Evolutionary conservation across 2,113 vertebrate genomes (phyloP).

Genomic region (Stegostoma tigrinum): DNA sequence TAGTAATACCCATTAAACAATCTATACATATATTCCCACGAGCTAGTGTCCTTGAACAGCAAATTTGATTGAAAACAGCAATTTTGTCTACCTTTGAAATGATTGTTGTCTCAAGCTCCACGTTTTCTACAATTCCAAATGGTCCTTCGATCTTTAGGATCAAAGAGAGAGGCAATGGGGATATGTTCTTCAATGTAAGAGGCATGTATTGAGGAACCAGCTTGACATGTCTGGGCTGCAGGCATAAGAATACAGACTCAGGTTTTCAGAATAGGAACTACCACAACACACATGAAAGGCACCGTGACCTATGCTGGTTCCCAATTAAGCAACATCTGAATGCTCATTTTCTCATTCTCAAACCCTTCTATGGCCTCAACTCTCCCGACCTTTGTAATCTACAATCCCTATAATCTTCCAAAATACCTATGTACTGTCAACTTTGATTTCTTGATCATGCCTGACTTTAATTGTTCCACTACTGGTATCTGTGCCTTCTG

Average conservation of each 20-base stretch:
- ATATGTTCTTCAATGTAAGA: constrained; percentile 66
- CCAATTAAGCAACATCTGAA: background rate
- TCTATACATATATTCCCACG: background rate
- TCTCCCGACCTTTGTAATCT: background rate
- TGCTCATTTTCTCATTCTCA: background rate
- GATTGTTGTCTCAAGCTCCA: background rate
- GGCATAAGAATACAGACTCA: background rate
- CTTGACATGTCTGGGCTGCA: constrained; percentile 50
- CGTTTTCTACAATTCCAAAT: constrained; percentile 52
- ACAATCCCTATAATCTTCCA: background rate
- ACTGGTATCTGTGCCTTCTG: background rate
- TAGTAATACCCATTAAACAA: background rate
- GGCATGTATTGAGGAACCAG: constrained; percentile 57
- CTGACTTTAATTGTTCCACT: background rate
- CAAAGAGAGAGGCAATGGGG: constrained; percentile 57
- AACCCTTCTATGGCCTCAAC: background rate
- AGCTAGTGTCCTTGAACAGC: background rate
- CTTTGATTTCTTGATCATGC: background rate
- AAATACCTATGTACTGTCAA: background rate
- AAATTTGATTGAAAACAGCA: background rate
- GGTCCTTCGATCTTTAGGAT: constrained; percentile 56
- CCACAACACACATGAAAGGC: background rate
- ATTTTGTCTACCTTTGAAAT: constrained; percentile 27
- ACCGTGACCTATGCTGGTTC: background rate
- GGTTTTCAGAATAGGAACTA: background rate